These are phyloP conservation scores for Brenthis daphne DNA, from an alignment of 2,888 invertebrate species.

Conservation along the genomic window DNA sequence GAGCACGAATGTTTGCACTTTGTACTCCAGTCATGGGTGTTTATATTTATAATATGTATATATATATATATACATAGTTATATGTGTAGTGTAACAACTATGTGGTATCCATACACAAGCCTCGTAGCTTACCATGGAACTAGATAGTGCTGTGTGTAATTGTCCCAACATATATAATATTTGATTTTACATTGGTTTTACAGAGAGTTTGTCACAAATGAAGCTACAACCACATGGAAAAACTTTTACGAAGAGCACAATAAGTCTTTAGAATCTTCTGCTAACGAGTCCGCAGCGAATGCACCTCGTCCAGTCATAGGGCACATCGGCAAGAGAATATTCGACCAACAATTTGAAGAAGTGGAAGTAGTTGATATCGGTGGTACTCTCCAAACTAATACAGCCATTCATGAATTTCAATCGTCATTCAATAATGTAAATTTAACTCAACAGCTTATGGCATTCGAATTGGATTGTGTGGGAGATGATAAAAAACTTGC, in stretches of 20 bases:
- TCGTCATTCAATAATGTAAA: slow-evolving; percentile 55
- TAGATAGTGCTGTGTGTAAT: no score
- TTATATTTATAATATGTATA: no score
- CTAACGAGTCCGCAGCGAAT: slow-evolving; percentile 59
- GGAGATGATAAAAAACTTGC: slow-evolving; percentile 50
- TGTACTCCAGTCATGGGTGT: no score
- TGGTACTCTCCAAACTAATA: slow-evolving; percentile 42
- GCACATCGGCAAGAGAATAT: slow-evolving; percentile 63
- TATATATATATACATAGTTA: no score
- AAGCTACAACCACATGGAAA: slow-evolving; percentile 76
- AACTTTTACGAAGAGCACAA: slow-evolving; percentile 75
- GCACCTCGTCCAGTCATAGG: slow-evolving; percentile 50
- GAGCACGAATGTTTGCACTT: no score
- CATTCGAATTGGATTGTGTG: slow-evolving; percentile 50
- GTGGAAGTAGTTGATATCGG: slow-evolving; percentile 59
- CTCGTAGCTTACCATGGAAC: no score
- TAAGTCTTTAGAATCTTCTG: slow-evolving; percentile 66
- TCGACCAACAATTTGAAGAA: slow-evolving; percentile 69
- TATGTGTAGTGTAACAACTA: no score
- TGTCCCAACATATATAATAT: no score
- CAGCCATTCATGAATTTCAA: slow-evolving; percentile 48
- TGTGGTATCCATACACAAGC: no score
- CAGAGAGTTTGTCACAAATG: slow-evolving; percentile 72
- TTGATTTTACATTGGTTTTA: slow-evolving; percentile 21
- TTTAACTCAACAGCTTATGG: slow-evolving; percentile 55